A percentile compares a stretch with the other conserved stretches of the same genome.
Evolutionary conservation across 2,888 invertebrate genomes (phyloP).

Genomic region (Nemotelus nigrinus): DNA sequence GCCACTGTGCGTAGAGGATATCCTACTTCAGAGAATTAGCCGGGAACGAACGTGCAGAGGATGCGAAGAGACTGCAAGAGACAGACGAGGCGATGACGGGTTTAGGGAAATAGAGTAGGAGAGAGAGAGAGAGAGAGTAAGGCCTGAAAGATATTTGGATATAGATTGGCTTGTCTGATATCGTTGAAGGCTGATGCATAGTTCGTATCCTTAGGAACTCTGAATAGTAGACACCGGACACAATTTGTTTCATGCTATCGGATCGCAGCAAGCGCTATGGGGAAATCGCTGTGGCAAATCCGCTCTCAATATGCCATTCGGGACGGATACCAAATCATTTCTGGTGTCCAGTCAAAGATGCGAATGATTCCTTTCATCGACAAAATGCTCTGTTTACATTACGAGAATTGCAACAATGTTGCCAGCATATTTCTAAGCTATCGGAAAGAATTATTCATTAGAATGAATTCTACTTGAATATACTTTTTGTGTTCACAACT

Average conservation of each 20-base stretch:
- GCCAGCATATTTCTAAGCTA: too few relatives aligned
- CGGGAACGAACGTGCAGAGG: too few relatives aligned
- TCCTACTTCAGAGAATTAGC: slow-evolving; percentile 14
- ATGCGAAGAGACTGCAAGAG: too few relatives aligned
- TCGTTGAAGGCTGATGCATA: background rate
- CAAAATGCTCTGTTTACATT: background rate
- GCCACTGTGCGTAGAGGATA: slow-evolving; percentile 35
- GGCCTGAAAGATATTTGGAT: slow-evolving; percentile 29
- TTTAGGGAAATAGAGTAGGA: background rate
- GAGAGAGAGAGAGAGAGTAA: slow-evolving; percentile 6
- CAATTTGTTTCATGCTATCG: slow-evolving; percentile 35
- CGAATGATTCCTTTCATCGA: background rate
- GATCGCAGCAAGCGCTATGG: slow-evolving; percentile 41
- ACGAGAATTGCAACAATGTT: too few relatives aligned
- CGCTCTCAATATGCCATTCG: slow-evolving; percentile 7
- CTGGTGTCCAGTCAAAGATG: background rate
- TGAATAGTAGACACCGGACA: slow-evolving; percentile 33
- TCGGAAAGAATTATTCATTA: too few relatives aligned
- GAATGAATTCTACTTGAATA: too few relatives aligned
- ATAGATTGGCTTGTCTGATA: slow-evolving; percentile 23
- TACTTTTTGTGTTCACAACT: too few relatives aligned
- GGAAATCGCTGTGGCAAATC: slow-evolving; percentile 36
- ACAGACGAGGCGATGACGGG: too few relatives aligned
- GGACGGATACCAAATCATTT: background rate
- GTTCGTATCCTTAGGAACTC: background rate